Conservation (phyloP, 2,888 invertebrate species). For the Melangyna quadrimaculata region DNA sequence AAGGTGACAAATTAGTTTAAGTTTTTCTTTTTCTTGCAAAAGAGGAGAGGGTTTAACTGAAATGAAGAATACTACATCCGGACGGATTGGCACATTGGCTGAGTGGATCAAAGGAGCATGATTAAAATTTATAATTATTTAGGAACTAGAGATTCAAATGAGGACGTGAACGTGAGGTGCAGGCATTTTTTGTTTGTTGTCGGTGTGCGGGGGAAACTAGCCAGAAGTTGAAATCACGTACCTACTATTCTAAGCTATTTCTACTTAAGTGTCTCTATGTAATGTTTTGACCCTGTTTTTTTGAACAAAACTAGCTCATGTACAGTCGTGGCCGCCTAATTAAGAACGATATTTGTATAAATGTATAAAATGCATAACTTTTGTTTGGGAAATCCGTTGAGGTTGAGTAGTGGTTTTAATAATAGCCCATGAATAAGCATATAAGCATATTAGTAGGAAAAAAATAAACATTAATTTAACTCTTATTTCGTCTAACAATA, state of each 20-base stretch:
- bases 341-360: no score
- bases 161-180: not conserved
- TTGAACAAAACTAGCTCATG: not conserved
- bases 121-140: constrained; percentile 58
- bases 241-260: not conserved
- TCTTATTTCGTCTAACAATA: no score
- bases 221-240: not conserved
- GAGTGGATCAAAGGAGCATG: constrained; percentile 34
- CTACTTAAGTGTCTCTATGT: not conserved
- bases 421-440: no score
- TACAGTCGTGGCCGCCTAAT: no score
- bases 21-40: constrained; percentile 29
- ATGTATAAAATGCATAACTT: no score
- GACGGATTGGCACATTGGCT: not conserved
- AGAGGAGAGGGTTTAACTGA: constrained; percentile 39
- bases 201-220: not conserved
- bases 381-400: no score
- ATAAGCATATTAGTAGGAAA: no score
- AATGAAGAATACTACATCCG: constrained; percentile 40
- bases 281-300: constrained; percentile 15
- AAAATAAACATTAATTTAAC: no score
- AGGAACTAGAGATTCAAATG: not conserved
- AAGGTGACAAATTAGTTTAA: constrained; percentile 30
- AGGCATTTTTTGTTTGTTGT: not conserved
- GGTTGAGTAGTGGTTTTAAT: no score